Evolutionary conservation across 1,140 invertebrate species (phyloP).

Genomic region (Caenorhabditis remanei): DNA sequence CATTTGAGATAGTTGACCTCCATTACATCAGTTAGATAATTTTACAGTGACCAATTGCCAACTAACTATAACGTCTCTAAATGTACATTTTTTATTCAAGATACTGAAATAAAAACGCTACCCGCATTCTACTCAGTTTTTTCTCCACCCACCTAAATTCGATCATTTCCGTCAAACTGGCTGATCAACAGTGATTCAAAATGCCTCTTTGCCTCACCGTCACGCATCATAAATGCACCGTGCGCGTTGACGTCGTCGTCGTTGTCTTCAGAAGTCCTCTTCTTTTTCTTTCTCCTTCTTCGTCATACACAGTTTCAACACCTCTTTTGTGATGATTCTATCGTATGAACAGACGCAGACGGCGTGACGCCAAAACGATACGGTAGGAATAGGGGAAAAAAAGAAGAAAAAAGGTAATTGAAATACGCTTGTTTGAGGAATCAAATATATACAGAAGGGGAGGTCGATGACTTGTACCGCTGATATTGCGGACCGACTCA

Average conservation of each 20-base stretch:
- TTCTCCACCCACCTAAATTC: background rate
- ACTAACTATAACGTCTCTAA: too few species aligned
- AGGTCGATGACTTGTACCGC: conserved; percentile 51
- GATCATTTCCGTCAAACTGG: conserved; percentile 13
- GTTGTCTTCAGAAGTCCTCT: conserved; percentile 47
- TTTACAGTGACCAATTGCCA: too few species aligned
- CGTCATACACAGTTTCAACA: conserved; percentile 52
- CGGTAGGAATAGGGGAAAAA: background rate
- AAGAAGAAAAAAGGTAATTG: conserved; percentile 17
- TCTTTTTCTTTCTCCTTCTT: background rate
- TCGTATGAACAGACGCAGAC: conserved; percentile 32
- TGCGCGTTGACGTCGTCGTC: conserved; percentile 27
- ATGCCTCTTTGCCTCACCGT: conserved; percentile 29
- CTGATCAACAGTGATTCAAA: conserved; percentile 52
- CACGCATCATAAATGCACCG: conserved; percentile 55
- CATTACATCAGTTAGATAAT: too few species aligned
- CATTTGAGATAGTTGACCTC: too few species aligned
- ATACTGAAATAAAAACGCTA: background rate
- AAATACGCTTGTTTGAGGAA: conserved; percentile 13
- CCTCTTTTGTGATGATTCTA: conserved; percentile 39
- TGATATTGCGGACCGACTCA: conserved; percentile 53
- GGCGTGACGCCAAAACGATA: conserved; percentile 43
- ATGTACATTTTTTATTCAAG: background rate
- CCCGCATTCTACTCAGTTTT: background rate
- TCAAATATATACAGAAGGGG: conserved; percentile 50